Conservation (phyloP, 1,140 invertebrate genomes). For the Tribolium madens region DNA sequence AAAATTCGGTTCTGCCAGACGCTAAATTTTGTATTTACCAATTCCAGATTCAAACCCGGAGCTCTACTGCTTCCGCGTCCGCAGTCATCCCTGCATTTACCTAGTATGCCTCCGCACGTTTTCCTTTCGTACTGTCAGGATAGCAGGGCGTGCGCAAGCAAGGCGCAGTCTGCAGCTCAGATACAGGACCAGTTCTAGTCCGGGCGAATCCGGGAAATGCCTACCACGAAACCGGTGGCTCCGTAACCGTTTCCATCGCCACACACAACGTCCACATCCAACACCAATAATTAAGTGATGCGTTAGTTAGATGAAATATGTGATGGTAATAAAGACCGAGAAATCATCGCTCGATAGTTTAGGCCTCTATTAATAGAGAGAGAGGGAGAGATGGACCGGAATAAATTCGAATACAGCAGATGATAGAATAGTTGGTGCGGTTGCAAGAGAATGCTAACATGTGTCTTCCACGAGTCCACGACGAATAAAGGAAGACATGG, state of each 20-base stretch:
- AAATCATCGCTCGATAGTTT: background rate
- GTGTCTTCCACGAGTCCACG: conserved; percentile 2
- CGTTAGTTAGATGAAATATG: conserved; percentile 14
- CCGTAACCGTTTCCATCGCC: conserved; percentile 2
- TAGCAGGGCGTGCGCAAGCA: conserved; percentile 50
- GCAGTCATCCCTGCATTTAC: background rate
- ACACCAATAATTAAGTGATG: conserved; percentile 17
- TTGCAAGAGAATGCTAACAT: conserved; percentile 43
- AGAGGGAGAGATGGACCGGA: conserved; percentile 44
- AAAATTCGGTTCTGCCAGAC: too few relatives aligned
- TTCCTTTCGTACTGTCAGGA: conserved; percentile 17
- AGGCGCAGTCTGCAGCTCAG: conserved; percentile 51
- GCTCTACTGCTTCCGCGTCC: background rate
- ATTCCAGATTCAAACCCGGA: background rate
- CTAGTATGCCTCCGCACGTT: conserved; percentile 10
- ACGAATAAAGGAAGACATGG: conserved; percentile 69
- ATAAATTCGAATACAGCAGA: conserved; percentile 24
- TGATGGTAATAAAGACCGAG: background rate
- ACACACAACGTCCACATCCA: conserved; percentile 23
- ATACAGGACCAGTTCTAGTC: conserved; percentile 54
- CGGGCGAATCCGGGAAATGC: conserved; percentile 57
- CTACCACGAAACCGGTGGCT: conserved; percentile 10
- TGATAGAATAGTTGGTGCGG: conserved; percentile 33
- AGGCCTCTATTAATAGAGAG: conserved; percentile 44
- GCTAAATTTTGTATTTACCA: background rate